phyloP scores from a whole-genome alignment of 1,140 invertebrate genomes.

The Drosophila ercepeae region DNA sequence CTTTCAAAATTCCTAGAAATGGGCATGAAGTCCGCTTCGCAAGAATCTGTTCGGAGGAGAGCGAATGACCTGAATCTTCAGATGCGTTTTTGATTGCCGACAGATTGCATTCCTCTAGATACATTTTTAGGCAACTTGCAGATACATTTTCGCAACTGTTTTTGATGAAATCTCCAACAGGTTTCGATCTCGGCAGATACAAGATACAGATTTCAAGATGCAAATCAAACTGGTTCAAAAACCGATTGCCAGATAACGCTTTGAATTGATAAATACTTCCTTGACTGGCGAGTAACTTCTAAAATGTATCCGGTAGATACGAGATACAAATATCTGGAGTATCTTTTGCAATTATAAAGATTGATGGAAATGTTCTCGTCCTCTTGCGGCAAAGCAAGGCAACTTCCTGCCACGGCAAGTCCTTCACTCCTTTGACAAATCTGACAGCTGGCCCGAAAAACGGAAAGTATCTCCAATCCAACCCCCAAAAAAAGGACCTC shows the following conservation, averaged over 20 bases:
- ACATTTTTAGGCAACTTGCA: conserved; percentile 11
- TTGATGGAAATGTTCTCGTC: conserved; percentile 1
- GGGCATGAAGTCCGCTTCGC: conserved; percentile 16
- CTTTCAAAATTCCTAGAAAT: conserved; percentile 41
- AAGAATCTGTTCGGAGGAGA: neutral
- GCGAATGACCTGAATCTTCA: conserved; percentile 24
- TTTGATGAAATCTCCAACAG: conserved; percentile 40
- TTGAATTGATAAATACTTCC: conserved; percentile 51
- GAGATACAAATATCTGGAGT: neutral
- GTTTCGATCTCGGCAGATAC: conserved; percentile 25
- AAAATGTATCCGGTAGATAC: conserved; percentile 19
- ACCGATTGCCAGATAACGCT: conserved; percentile 35
- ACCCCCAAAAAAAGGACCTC: conserved; percentile 49
- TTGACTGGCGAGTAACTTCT: conserved; percentile 1
- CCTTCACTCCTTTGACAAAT: conserved; percentile 59
- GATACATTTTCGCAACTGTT: conserved; percentile 36
- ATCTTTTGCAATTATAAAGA: conserved; percentile 6
- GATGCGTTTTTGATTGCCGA: conserved; percentile 46
- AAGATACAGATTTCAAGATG: conserved; percentile 38
- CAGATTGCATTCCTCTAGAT: conserved; percentile 18
- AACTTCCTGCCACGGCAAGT: conserved; percentile 50
- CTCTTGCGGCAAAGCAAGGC: conserved; percentile 30
- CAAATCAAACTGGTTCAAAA: conserved; percentile 51
- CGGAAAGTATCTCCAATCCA: conserved; percentile 37
- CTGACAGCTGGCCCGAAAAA: conserved; percentile 56